Conservation (phyloP, 2,888 invertebrate genomes). For the Eupithecia abbreviata region DNA sequence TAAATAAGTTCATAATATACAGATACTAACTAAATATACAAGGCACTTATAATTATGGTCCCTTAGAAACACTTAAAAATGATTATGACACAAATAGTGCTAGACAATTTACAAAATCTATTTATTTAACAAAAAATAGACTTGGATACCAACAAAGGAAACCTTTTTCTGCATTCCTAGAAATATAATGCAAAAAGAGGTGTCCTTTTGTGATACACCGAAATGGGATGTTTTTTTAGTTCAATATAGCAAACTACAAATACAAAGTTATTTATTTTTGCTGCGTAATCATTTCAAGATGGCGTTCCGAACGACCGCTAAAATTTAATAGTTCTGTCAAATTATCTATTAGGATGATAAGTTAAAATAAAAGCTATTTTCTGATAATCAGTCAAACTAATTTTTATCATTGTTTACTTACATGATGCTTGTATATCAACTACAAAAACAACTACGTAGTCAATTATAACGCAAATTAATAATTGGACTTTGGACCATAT, state of each 20-base stretch:
- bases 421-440: not conserved
- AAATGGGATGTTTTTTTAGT: not conserved
- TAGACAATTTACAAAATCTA: conserved; percentile 12
- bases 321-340: conserved; percentile 11
- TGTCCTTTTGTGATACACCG: not conserved
- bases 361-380: conserved; percentile 20
- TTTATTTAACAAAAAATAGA: conserved; percentile 6
- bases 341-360: conserved; percentile 22
- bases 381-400: conserved; percentile 26
- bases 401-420: conserved; percentile 32
- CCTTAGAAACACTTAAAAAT: conserved; percentile 65
- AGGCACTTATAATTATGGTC: conserved; percentile 82
- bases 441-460: conserved; percentile 12
- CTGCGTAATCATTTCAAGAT: not conserved
- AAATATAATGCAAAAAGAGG: not conserved
- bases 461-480: conserved; percentile 15
- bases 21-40: conserved; percentile 65
- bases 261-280: not conserved
- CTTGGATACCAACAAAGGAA: not conserved
- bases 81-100: conserved; percentile 48
- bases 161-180: not conserved
- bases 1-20: conserved; percentile 68
- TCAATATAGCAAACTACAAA: not conserved
- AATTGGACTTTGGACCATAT: conserved; percentile 25
- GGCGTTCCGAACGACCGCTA: not conserved